Percentiles rank a stretch among this genome's conserved stretches.
phyloP scores from a whole-genome alignment of 1,140 invertebrate genomes.

The Chionoecetes opilio region DNA sequence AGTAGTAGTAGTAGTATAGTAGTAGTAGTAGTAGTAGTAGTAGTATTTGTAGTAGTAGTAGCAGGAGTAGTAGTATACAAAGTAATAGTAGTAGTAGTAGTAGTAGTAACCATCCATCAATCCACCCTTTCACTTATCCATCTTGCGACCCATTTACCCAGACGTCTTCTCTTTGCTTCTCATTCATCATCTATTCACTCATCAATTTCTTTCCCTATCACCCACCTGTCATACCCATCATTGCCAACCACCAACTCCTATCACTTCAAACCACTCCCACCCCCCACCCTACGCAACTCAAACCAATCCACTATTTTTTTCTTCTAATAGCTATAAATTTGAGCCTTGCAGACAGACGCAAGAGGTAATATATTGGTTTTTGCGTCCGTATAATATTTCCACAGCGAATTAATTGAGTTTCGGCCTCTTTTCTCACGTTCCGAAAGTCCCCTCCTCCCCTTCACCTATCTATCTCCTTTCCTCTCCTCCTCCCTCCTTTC shows the following conservation, averaged over 20 bases:
- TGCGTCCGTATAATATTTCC: neutral
- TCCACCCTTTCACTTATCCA: neutral
- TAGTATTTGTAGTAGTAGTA: too few relatives aligned
- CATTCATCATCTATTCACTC: neutral
- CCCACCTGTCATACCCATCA: neutral
- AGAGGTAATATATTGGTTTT: neutral
- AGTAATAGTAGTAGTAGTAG: too few relatives aligned
- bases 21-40: too few relatives aligned
- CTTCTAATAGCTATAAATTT: neutral
- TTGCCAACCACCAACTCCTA: neutral
- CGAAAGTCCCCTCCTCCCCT: neutral
- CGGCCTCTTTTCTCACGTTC: neutral
- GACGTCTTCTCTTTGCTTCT: neutral
- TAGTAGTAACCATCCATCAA: neutral
- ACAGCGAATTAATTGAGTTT: neutral
- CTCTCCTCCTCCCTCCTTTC: neutral
- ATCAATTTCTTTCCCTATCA: neutral
- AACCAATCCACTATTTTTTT: neutral
- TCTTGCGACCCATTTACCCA: neutral
- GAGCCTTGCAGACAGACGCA: neutral
- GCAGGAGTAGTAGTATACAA: too few relatives aligned
- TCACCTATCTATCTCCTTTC: neutral
- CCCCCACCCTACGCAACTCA: too few relatives aligned
- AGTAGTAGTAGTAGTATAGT: too few relatives aligned
- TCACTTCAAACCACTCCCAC: too few relatives aligned